phyloP scores from a whole-genome alignment of 2,797 vertebrate genomes.

The Gambusia yucatana region DNA sequence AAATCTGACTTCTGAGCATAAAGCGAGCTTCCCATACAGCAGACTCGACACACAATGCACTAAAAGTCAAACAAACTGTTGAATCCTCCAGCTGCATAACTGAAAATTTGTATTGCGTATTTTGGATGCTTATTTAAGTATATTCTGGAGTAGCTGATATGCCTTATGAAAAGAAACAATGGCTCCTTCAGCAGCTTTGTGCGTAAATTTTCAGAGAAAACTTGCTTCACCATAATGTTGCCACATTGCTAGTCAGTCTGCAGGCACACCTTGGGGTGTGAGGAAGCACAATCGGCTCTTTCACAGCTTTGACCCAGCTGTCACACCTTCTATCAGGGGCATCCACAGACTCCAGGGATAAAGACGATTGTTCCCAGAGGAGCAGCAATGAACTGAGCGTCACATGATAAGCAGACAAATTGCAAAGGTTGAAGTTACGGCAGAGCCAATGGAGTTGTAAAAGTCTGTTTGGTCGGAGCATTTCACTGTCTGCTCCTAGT shows the following conservation, averaged over 20 bases:
- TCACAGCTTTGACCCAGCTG: conserved; percentile 61
- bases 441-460: neutral
- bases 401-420: conserved; percentile 34
- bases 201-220: conserved; percentile 39
- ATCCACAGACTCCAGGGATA: conserved; percentile 60
- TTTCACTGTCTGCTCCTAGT: conserved; percentile 25
- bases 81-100: neutral
- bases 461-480: neutral
- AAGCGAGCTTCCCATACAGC: neutral
- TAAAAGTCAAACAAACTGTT: neutral
- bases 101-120: neutral
- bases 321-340: conserved; percentile 66
- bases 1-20: neutral
- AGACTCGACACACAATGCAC: neutral
- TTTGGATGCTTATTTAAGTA: conserved; percentile 22
- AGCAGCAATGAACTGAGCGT: conserved; percentile 22
- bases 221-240: conserved; percentile 30
- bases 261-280: conserved; percentile 59
- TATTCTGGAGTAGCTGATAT: conserved; percentile 1
- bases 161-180: conserved; percentile 36
- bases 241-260: conserved; percentile 39
- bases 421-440: neutral
- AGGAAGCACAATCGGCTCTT: conserved; percentile 69
- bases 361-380: conserved; percentile 69
- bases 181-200: conserved; percentile 40